Evolutionary conservation across 2,797 vertebrate genomes (phyloP).

Genomic region (Ctenopoma multispine): DNA sequence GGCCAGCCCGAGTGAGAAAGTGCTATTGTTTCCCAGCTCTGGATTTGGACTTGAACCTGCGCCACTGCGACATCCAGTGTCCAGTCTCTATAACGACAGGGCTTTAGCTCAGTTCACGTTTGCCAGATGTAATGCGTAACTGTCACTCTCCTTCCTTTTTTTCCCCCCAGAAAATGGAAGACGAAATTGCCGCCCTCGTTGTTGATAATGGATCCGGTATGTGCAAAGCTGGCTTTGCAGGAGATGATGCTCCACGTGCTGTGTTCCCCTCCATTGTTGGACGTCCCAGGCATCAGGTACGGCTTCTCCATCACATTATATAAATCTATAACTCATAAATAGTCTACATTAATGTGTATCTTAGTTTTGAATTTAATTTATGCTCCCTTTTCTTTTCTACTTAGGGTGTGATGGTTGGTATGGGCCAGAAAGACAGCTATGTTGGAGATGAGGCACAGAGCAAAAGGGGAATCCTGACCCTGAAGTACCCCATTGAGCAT

Average conservation of each 20-base stretch:
- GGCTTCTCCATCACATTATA: background rate
- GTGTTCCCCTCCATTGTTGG: conserved; percentile 99
- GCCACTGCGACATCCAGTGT: conserved; percentile 88
- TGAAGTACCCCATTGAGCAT: conserved; percentile 98
- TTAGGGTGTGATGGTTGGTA: conserved; percentile 98
- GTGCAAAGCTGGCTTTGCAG: conserved; percentile 99
- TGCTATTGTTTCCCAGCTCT: conserved; percentile 86
- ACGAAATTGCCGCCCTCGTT: conserved; percentile 97
- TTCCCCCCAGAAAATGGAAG: conserved; percentile 89
- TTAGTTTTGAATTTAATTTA: background rate
- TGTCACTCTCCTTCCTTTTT: background rate
- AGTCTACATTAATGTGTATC: rapidly evolving
- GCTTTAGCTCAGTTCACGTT: background rate
- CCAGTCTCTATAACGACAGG: conserved; percentile 11
- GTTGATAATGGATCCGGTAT: conserved; percentile 99
- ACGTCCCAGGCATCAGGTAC: conserved; percentile 97
- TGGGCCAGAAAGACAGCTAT: conserved; percentile 98
- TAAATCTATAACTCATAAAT: background rate
- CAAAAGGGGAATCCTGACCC: conserved; percentile 97
- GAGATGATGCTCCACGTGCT: conserved; percentile 95
- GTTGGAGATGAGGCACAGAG: conserved; percentile 99
- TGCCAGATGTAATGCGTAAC: background rate
- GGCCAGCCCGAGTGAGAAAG: conserved; percentile 76
- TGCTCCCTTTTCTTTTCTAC: background rate
- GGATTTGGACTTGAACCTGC: conserved; percentile 34